Evolutionary conservation across 2,113 vertebrate genomes (phyloP).

Genomic region (Mesitornis unicolor): DNA sequence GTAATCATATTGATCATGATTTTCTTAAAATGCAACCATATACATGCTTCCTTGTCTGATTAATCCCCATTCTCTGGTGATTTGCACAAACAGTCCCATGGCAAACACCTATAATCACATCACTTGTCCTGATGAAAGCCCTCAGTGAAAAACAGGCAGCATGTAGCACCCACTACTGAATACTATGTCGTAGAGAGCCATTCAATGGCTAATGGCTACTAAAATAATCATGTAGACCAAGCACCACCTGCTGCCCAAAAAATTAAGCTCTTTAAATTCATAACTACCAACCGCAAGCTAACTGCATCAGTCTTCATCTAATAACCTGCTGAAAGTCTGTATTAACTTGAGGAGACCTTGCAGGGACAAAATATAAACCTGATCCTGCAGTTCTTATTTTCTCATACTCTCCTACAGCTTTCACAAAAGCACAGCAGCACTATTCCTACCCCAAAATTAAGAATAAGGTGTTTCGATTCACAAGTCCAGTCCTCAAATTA

Average conservation of each 20-base stretch:
- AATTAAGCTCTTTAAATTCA: not conserved
- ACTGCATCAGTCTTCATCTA: not conserved
- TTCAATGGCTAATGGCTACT: accelerated
- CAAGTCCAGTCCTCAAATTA: not conserved
- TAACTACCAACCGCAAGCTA: not conserved
- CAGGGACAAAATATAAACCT: not conserved
- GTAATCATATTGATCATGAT: not conserved
- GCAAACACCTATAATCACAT: accelerated
- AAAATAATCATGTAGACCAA: not conserved
- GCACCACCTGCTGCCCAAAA: slow-evolving; percentile 20
- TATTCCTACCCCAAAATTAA: not conserved
- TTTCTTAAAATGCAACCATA: not conserved
- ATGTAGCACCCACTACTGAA: accelerated
- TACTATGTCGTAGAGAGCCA: accelerated
- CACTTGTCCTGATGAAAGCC: not conserved
- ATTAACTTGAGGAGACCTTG: not conserved
- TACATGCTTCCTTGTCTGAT: accelerated
- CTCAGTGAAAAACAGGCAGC: not conserved
- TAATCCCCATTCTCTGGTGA: not conserved
- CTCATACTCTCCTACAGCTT: not conserved
- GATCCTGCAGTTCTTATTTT: not conserved
- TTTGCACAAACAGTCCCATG: not conserved
- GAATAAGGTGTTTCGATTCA: not conserved
- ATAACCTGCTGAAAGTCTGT: not conserved
- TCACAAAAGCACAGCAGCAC: not conserved